Percentiles rank a stretch among this genome's conserved stretches.
Evolutionary conservation across 2,888 invertebrate genomes (phyloP).

Genomic region (Apamea monoglypha): DNA sequence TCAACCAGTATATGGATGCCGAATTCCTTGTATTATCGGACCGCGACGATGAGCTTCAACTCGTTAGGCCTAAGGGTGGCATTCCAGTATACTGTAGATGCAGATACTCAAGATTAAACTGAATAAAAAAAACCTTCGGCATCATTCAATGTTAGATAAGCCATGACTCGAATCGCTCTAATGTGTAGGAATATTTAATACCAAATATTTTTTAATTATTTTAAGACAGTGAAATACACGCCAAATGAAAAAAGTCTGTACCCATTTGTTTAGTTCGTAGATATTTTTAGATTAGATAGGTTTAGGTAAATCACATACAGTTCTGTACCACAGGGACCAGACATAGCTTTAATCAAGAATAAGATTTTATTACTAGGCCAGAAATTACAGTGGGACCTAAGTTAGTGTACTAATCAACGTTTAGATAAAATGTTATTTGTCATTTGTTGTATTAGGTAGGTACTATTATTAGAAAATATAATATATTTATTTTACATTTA

Average conservation of each 20-base stretch:
- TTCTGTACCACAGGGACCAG: neutral
- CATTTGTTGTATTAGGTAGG: neutral
- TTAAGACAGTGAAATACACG: neutral
- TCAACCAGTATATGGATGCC: neutral
- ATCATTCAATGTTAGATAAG: neutral
- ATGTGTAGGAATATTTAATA: neutral
- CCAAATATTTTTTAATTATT: neutral
- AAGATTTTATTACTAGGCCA: neutral
- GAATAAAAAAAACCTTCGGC: neutral
- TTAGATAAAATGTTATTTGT: neutral
- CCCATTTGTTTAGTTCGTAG: neutral
- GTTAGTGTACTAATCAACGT: neutral
- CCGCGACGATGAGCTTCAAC: neutral
- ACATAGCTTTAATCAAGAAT: neutral
- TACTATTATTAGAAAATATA: neutral
- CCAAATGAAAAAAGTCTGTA: neutral
- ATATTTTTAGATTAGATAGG: neutral
- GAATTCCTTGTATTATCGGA: neutral
- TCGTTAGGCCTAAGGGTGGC: slow-evolving; percentile 6
- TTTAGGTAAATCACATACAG: neutral
- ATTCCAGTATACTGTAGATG: slow-evolving; percentile 22
- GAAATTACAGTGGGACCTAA: neutral
- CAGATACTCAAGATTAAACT: neutral
- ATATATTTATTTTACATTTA: neutral
- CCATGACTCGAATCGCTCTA: neutral